Base-by-base conservation (phyloP, 2,113 vertebrate genomes). In the Telmatochromis brachygnathus region DNA sequence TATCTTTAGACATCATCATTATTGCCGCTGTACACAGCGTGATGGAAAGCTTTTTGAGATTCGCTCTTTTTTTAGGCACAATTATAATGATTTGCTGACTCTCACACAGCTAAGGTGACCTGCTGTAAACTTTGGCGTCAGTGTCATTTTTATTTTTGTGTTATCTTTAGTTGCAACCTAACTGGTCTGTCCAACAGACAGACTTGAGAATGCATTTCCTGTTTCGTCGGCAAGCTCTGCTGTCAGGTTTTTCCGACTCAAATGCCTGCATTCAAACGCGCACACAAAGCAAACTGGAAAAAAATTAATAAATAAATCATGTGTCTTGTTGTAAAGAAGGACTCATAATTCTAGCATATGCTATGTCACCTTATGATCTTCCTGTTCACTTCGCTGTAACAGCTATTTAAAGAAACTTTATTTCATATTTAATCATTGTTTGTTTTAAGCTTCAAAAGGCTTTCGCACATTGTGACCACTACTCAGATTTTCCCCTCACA, bases 1-100 rank as follows among this genome's bases (percentile, higher is more conserved):
- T 62, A 84, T 89, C 77, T 75, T 82, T 51, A 82, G 73, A 85
- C 54, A 35, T 85, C 30, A 21, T 82, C 79, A 82, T 89, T 88
- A 83, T 79, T 83, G 53, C 68, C 3, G 26, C 54, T 17, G 35
- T 35, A 26, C 62, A 47, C 58, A 45, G 51, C 15, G 5, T 53
- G 56, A 87, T 37, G 56, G 53, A 70, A 65, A 79, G 37, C 5
- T 79, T 73, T 79, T 55, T 28, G 12, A 62, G 10, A 28, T 81
- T 70, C 1, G 30, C 62, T 47, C 11, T 26, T 65, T 60, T 58
- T 58, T 17, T 47, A 26, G 49, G 53, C n/a, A 5, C 60, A 13
- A n/a, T 14, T 42, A 6, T 35, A 58, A 62, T 55, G 30, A 3
- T 23, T 65, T 53, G 68, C 6, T 42, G 60, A 79, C 81, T 26